Base-by-base conservation (phyloP, 2,797 vertebrate species). In the Halcyon chelicuti region DNA sequence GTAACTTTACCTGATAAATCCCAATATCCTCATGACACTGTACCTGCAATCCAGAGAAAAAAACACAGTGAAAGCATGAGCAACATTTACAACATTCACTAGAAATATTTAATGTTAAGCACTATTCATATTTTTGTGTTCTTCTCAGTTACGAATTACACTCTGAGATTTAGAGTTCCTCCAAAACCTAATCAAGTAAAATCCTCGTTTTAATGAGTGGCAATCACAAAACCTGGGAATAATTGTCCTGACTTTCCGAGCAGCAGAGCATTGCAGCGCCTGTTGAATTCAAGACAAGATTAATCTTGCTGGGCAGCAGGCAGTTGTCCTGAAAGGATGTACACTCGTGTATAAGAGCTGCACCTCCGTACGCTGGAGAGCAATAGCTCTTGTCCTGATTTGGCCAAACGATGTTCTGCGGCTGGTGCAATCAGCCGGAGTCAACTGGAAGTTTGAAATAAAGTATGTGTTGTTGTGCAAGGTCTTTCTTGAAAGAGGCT, bases 81-180 rank as follows among this genome's bases (percentile, higher is more conserved):
- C 52, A 82, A 58, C 18, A n/a, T 61, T 73, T 73, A 49, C 31
- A 82, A 13, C 31, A 46, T 60, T 89, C 42, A n/a, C 44, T 74
- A 35, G n/a, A 86, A 93, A 61, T 91, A 67, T 23, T 90, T 88
- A 19, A 90, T 90, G 90, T 68, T 61, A 86, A 77, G 33, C 57
- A 84, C 44, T 86, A 86, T 65, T 88, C 83, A 57, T 71, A 74
- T 81, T 96, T 87, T 72, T 70, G 10, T 93, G 39, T 25, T 91
- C 21, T 73, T 52, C 55, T 72, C 23, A 39, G 60, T 95, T 91
- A 54, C 18, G 52, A 75, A 73, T 86, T 85, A 46, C 18, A 35
- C 44, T 63, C 57, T 20, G 49, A 75, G 40, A 49, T 35, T 33
- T 85, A 88, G 63, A 88, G 10, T 86, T 90, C 65, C 81, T 87